Evolutionary conservation across 2,888 invertebrate species (phyloP).

Genomic region (Amphimallon solstitiale): DNA sequence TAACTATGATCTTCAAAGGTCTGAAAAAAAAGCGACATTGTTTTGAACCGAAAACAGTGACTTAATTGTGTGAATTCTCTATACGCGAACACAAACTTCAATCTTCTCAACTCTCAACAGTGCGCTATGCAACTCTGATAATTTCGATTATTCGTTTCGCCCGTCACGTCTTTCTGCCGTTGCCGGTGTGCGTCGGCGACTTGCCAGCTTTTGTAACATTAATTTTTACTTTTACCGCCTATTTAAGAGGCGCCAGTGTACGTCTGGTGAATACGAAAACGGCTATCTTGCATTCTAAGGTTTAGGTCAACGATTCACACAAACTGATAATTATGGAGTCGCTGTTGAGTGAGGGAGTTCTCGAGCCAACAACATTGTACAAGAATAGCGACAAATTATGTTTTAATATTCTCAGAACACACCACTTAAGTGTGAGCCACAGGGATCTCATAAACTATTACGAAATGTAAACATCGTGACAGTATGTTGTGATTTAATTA

Average conservation of each 20-base stretch:
- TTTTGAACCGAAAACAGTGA: no score
- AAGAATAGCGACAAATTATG: slow-evolving; percentile 14
- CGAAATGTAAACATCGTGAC: no score
- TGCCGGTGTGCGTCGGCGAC: slow-evolving; percentile 2
- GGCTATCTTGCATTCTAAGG: slow-evolving; percentile 7
- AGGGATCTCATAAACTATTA: no score
- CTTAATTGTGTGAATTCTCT: no score
- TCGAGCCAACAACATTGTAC: not conserved
- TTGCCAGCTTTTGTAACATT: slow-evolving; percentile 20
- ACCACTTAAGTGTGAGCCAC: not conserved
- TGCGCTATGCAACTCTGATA: not conserved
- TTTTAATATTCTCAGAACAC: not conserved
- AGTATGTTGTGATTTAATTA: no score
- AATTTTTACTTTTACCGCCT: slow-evolving; percentile 26
- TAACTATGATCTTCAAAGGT: no score
- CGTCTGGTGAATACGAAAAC: slow-evolving; percentile 14
- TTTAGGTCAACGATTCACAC: slow-evolving; percentile 20
- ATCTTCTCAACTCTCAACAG: no score
- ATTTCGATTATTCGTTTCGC: slow-evolving; percentile 4
- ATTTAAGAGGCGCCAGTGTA: slow-evolving; percentile 21
- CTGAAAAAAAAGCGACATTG: no score
- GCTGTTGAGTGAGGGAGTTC: not conserved
- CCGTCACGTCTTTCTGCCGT: not conserved
- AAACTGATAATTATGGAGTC: slow-evolving; percentile 6
- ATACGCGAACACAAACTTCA: no score